Evolutionary conservation across 1,140 invertebrate species (phyloP).

Genomic region (Notospermus geniculatus): DNA sequence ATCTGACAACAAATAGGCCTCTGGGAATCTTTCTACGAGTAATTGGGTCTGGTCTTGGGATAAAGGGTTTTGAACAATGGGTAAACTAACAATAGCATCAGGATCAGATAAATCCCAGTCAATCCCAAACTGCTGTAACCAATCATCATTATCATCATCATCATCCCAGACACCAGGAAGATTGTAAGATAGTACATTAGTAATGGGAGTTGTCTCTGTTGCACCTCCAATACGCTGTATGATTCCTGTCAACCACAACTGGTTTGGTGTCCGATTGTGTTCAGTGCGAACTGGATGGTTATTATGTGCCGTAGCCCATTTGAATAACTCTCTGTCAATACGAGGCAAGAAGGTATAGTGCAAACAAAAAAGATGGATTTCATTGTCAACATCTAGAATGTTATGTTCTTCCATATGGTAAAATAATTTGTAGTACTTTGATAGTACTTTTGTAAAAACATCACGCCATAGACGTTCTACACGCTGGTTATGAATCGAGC

Average conservation of each 20-base stretch:
- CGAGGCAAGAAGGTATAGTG: neutral
- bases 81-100: no score
- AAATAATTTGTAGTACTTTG: neutral
- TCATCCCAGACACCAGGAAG: no score
- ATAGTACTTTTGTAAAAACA: neutral
- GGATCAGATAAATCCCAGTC: no score
- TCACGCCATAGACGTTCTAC: neutral
- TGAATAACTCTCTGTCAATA: neutral
- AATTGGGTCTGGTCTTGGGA: no score
- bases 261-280: neutral
- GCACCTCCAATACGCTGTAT: no score
- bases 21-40: no score
- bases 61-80: no score
- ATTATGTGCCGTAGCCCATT: neutral
- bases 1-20: no score
- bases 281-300: neutral
- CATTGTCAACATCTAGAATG: neutral
- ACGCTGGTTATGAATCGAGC: neutral
- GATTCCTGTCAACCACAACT: neutral
- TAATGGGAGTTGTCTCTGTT: no score
- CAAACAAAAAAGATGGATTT: neutral
- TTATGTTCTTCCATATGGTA: neutral
- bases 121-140: no score
- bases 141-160: no score
- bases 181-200: no score